Conservation (phyloP, 2,888 invertebrate genomes). For the Mesochorus sp. region DNA sequence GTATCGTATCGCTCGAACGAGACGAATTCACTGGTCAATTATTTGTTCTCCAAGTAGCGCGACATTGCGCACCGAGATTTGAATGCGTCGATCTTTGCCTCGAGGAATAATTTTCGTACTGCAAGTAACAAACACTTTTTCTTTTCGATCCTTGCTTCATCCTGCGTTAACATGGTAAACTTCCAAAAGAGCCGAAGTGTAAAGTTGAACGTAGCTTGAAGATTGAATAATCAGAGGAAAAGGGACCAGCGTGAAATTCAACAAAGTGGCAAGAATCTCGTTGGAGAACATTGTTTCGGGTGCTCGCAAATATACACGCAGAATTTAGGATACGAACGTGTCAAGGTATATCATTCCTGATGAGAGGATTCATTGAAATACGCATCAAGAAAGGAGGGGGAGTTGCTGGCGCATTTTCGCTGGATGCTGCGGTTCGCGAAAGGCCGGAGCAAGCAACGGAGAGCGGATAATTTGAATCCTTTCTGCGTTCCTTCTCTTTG, state of each 20-base stretch:
- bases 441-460: constrained; percentile 7
- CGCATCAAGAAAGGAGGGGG: constrained; percentile 1
- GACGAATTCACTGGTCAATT: constrained; percentile 24
- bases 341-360: constrained; percentile 22
- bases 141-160: too few species aligned
- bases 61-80: neutral
- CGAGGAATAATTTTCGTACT: neutral
- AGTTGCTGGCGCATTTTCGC: constrained; percentile 12
- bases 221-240: neutral
- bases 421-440: constrained; percentile 19
- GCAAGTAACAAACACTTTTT: neutral
- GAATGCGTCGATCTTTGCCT: too few species aligned
- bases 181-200: neutral
- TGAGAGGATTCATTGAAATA: constrained; percentile 43
- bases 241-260: neutral
- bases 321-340: constrained; percentile 14
- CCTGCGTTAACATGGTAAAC: too few species aligned
- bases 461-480: constrained; percentile 57
- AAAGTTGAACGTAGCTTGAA: neutral
- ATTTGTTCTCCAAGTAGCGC: constrained; percentile 9
- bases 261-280: constrained; percentile 46
- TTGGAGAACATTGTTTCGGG: constrained; percentile 10
- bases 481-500: constrained; percentile 51
- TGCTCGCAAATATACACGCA: constrained; percentile 11
- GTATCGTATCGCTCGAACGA: constrained; percentile 30